Conservation (phyloP, 1,140 invertebrate species). For the Aphelenchoides fujianensis region DNA sequence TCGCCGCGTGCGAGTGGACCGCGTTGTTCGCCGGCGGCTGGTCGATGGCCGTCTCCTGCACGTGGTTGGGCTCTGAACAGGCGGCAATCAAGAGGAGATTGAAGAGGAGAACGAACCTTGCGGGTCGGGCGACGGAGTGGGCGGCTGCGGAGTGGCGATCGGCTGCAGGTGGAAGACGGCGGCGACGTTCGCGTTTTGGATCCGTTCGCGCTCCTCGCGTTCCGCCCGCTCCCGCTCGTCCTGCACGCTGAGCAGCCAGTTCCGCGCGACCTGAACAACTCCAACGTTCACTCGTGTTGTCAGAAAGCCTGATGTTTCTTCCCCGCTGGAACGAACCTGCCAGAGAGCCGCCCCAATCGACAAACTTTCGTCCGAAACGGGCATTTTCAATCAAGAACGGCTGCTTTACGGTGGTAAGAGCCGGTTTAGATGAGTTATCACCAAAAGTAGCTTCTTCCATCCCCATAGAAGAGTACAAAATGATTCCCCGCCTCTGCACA, state of each 20-base stretch:
- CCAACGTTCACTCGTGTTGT: too few relatives aligned
- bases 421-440: too few relatives aligned
- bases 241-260: conserved; percentile 6
- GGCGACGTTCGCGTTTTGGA: conserved; percentile 11
- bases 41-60: neutral
- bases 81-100: neutral
- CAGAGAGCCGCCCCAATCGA: neutral
- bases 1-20: too few relatives aligned
- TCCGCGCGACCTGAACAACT: conserved; percentile 17
- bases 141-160: neutral
- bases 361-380: too few relatives aligned
- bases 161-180: conserved; percentile 7
- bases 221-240: neutral
- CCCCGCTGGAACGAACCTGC: neutral
- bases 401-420: neutral
- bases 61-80: neutral
- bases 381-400: neutral
- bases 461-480: too few relatives aligned
- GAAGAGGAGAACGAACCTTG: neutral
- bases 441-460: too few relatives aligned
- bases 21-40: too few relatives aligned
- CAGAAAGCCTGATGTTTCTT: neutral
- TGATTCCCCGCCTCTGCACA: too few relatives aligned
- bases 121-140: neutral
- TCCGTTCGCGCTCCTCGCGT: neutral